Conservation (phyloP, 2,113 vertebrate species). For the Pterocles orientalis region DNA sequence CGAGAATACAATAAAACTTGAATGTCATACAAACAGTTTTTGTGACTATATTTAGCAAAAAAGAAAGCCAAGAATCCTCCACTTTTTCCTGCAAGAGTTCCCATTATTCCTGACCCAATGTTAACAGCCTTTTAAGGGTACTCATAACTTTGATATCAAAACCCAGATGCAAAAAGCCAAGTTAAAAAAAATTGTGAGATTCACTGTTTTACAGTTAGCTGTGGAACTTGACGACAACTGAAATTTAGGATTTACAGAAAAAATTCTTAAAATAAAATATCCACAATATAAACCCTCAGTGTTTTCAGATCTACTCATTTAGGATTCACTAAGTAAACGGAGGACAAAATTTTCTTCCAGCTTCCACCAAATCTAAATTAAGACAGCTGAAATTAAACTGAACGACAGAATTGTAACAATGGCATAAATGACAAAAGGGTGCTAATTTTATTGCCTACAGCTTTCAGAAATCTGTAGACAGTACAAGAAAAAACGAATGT, state of each 20-base stretch:
- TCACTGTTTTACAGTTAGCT: neutral
- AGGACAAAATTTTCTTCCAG: neutral
- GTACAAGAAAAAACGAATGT: slow-evolving; percentile 1
- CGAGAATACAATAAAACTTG: neutral
- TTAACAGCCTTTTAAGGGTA: neutral
- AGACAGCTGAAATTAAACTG: neutral
- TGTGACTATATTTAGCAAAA: neutral
- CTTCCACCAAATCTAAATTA: neutral
- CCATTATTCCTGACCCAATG: neutral
- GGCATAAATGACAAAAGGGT: neutral
- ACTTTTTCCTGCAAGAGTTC: neutral
- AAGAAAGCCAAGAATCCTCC: neutral
- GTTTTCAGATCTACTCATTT: neutral
- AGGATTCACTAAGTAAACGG: neutral
- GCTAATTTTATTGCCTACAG: slow-evolving; percentile 2
- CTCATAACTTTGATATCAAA: neutral
- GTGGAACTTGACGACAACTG: neutral
- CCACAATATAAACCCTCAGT: neutral
- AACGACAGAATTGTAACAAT: neutral
- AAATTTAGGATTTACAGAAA: neutral
- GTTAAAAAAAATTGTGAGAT: neutral
- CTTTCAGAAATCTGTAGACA: neutral
- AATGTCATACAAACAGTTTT: neutral
- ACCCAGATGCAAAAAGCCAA: neutral
- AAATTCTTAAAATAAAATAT: neutral